Evolutionary conservation across 2,797 vertebrate genomes (phyloP).

Genomic region (Danio tinwini): DNA sequence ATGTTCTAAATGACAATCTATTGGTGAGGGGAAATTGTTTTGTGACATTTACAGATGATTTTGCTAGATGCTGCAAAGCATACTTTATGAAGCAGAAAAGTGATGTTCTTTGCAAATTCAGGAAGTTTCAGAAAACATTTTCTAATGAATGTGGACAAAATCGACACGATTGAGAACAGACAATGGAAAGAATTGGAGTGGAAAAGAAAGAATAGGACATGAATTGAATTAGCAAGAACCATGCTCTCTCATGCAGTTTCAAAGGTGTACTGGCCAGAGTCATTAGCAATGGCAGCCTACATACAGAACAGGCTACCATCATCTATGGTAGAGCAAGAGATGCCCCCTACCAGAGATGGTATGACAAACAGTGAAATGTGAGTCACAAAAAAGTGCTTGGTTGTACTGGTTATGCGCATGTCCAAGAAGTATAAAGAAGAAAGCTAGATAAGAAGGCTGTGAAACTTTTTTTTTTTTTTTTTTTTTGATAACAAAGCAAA

Average conservation of each 20-base stretch:
- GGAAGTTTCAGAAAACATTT: slow-evolving; percentile 59
- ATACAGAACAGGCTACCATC: slow-evolving; percentile 61
- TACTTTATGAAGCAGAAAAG: slow-evolving; percentile 33
- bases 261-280: slow-evolving; percentile 57
- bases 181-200: slow-evolving; percentile 60
- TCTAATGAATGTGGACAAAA: slow-evolving; percentile 50
- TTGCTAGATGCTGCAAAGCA: slow-evolving; percentile 40
- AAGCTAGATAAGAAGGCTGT: no score
- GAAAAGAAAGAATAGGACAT: slow-evolving; percentile 59
- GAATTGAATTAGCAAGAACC: slow-evolving; percentile 54
- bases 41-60: slow-evolving; percentile 63
- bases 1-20: not conserved
- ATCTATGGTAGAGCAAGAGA: no score
- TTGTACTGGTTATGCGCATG: no score
- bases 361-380: no score
- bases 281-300: slow-evolving; percentile 54
- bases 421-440: no score
- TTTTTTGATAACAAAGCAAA: no score
- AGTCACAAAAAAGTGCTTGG: no score
- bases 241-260: slow-evolving; percentile 58
- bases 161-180: slow-evolving; percentile 50
- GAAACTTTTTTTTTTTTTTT: no score
- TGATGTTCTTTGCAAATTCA: slow-evolving; percentile 49
- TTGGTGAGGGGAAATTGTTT: slow-evolving; percentile 55
- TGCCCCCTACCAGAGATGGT: no score